Evolutionary conservation across 2,797 vertebrate species (phyloP).

Genomic region (Microctenopoma stevenorrisi): DNA sequence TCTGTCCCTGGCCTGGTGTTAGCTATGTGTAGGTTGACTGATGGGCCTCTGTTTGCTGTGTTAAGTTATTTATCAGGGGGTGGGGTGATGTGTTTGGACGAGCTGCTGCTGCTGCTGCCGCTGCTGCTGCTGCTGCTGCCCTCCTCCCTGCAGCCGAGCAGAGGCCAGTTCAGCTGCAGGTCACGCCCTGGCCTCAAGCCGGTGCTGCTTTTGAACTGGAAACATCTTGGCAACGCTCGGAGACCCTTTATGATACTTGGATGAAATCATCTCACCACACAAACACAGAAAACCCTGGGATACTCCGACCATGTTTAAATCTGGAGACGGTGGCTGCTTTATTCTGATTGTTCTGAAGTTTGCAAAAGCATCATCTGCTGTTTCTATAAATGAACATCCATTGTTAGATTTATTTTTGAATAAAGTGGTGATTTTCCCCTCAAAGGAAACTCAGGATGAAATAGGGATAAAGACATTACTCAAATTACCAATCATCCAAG

Average conservation of each 20-base stretch:
- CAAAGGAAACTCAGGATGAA: neutral
- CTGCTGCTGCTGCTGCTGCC: slow-evolving; percentile 45
- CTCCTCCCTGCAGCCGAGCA: slow-evolving; percentile 58
- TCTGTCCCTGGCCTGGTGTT: slow-evolving; percentile 68
- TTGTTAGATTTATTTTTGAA: slow-evolving; percentile 1
- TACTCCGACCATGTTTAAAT: slow-evolving; percentile 21
- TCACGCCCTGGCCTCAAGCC: slow-evolving; percentile 54
- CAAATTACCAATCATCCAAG: slow-evolving; percentile 10
- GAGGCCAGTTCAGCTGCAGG: slow-evolving; percentile 75
- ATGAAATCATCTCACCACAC: slow-evolving; percentile 31
- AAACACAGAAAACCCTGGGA: slow-evolving; percentile 18
- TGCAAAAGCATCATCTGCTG: neutral
- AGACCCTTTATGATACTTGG: slow-evolving; percentile 40
- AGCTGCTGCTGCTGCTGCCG: slow-evolving; percentile 36
- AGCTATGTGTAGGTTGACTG: slow-evolving; percentile 71
- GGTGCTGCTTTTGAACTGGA: slow-evolving; percentile 46
- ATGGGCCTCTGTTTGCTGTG: slow-evolving; percentile 77
- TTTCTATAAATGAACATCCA: neutral
- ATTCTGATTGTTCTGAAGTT: slow-evolving; percentile 25
- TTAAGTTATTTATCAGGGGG: slow-evolving; percentile 77
- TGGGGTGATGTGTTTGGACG: slow-evolving; percentile 59
- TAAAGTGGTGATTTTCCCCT: neutral
- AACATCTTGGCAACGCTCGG: slow-evolving; percentile 45
- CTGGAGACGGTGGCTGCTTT: slow-evolving; percentile 21
- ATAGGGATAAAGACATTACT: neutral